Conservation (phyloP, 2,888 invertebrate genomes). For the Drosophila maculinotata region DNA sequence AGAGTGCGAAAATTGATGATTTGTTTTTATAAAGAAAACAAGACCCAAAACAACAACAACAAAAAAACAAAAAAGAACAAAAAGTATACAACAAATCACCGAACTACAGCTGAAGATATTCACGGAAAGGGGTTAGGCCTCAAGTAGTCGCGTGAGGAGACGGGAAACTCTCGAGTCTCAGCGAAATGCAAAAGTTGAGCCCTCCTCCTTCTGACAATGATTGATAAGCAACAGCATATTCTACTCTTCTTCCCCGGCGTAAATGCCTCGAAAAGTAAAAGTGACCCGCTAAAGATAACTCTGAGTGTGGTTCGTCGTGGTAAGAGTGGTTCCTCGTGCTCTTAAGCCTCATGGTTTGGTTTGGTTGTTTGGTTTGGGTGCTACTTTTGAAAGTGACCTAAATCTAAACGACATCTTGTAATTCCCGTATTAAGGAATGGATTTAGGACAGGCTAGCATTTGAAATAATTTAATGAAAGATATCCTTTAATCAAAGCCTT, state of each 20-base stretch:
- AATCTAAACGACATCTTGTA: conserved; percentile 15
- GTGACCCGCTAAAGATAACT: conserved; percentile 64
- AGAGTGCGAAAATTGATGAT: conserved; percentile 68
- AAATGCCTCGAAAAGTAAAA: conserved; percentile 76
- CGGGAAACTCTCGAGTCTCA: conserved; percentile 45
- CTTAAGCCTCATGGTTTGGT: too few relatives aligned
- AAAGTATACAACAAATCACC: conserved; percentile 3
- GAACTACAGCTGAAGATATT: conserved; percentile 32
- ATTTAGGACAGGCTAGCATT: not conserved
- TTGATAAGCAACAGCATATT: conserved; percentile 80
- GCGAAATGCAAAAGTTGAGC: conserved; percentile 66
- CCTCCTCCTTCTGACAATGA: conserved; percentile 76
- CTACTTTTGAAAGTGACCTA: conserved; percentile 40
- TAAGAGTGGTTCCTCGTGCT: conserved; percentile 33
- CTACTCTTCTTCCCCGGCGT: conserved; percentile 66
- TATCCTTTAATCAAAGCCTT: too few relatives aligned
- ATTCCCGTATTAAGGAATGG: not conserved
- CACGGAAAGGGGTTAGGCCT: conserved; percentile 43
- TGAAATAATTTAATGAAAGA: not conserved
- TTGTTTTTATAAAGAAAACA: conserved; percentile 55
- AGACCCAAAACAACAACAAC: conserved; percentile 6
- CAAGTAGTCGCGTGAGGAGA: conserved; percentile 32
- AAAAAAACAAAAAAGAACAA: conserved; percentile 9
- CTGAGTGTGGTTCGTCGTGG: conserved; percentile 14
- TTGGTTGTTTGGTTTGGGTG: too few relatives aligned